Percentiles rank a stretch among this genome's conserved stretches.
Evolutionary conservation across 2,888 invertebrate genomes (phyloP).

Genomic region (Thera britannica): DNA sequence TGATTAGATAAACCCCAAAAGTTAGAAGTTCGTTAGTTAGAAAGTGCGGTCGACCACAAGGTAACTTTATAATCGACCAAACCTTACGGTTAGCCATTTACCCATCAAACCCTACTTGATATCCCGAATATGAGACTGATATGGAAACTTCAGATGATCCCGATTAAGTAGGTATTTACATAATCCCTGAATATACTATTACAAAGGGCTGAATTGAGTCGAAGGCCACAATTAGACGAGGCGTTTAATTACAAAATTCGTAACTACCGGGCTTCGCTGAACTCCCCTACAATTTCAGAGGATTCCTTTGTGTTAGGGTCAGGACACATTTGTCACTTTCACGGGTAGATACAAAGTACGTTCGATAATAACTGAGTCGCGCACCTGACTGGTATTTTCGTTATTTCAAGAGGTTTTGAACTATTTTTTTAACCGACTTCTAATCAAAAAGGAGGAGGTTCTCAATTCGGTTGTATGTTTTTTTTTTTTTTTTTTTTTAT

Average conservation of each 20-base stretch:
- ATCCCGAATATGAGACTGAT: conserved; percentile 25
- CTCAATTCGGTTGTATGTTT: too few species aligned
- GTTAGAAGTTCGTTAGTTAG: too few species aligned
- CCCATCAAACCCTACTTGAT: conserved; percentile 38
- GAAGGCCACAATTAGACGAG: conserved; percentile 80
- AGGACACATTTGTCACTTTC: conserved; percentile 10
- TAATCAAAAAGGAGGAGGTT: too few species aligned
- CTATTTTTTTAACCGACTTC: too few species aligned
- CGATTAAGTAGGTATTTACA: conserved; percentile 33
- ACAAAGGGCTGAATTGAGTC: conserved; percentile 65
- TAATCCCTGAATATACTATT: conserved; percentile 50
- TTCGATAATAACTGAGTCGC: background rate
- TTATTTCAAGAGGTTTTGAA: too few species aligned
- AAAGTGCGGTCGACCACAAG: background rate
- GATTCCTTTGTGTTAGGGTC: conserved; percentile 60
- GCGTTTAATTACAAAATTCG: conserved; percentile 83
- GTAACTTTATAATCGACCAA: background rate
- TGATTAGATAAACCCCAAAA: too few species aligned
- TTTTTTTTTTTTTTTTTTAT: too few species aligned
- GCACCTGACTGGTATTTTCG: too few species aligned
- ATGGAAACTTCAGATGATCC: conserved; percentile 33
- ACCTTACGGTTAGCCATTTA: background rate
- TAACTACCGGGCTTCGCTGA: conserved; percentile 76
- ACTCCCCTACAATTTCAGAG: conserved; percentile 75
- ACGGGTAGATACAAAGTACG: too few species aligned